Percentiles rank a stretch among this genome's conserved stretches.
These are phyloP conservation scores for Aurelia sp. DNA, from an alignment of 30 jellyfish, hydroid and myxozoan species.

Conservation along the genomic window DNA sequence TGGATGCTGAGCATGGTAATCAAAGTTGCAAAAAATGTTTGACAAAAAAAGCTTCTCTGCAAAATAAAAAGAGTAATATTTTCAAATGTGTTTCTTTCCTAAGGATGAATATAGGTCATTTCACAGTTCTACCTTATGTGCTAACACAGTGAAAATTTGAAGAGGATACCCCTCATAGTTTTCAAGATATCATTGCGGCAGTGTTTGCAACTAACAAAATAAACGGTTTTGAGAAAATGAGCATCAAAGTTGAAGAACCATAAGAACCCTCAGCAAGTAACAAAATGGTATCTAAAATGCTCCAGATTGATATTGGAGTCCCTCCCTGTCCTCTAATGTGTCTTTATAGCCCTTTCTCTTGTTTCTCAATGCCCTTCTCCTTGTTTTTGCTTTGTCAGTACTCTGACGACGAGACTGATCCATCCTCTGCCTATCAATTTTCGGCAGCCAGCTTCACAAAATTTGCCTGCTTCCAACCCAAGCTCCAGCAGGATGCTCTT, in stretches of 20 bases:
- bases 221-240: no score
- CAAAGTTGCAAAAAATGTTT: no score
- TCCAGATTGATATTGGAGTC: constrained; percentile 24
- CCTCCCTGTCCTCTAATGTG: not conserved
- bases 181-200: not conserved
- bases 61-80: no score
- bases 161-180: not conserved
- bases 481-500: not conserved
- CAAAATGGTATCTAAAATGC: not conserved
- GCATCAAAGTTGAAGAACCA: no score
- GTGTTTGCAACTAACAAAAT: not conserved
- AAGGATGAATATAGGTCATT: not conserved
- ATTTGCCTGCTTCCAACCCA: constrained; percentile 9
- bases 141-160: not conserved
- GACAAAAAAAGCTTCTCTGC: no score
- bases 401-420: not conserved
- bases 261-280: no score
- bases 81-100: not conserved
- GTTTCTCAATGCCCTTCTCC: constrained; percentile 13
- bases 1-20: no score
- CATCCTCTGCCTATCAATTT: constrained; percentile 10
- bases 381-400: not conserved
- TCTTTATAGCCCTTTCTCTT: constrained; percentile 13
- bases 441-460: constrained; percentile 21
- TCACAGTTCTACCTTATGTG: not conserved